phyloP scores from a whole-genome alignment of 1,140 invertebrate species.

The Physella acuta region DNA sequence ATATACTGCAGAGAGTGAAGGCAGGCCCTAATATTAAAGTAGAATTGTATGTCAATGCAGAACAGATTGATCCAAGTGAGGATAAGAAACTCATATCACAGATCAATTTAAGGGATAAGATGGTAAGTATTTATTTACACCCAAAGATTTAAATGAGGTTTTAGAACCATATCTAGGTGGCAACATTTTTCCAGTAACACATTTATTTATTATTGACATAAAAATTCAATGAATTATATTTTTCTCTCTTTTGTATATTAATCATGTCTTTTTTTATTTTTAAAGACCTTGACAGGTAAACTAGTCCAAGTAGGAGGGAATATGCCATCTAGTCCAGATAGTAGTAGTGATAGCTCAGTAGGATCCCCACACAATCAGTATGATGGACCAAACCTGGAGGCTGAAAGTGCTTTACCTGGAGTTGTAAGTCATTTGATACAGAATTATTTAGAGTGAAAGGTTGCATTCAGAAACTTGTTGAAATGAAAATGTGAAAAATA shows the following conservation, averaged over 20 bases:
- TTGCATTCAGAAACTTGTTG: too few relatives aligned
- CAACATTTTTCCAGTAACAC: too few relatives aligned
- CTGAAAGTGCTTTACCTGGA: conserved; percentile 86
- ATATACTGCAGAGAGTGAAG: conserved; percentile 68
- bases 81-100: conserved; percentile 87
- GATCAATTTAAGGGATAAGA: conserved; percentile 87
- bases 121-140: conserved; percentile 69
- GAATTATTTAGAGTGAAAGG: too few relatives aligned
- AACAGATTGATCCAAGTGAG: conserved; percentile 81
- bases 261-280: too few relatives aligned
- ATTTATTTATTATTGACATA: too few relatives aligned
- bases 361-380: conserved; percentile 65
- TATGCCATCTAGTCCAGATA: conserved; percentile 83
- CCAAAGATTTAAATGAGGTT: too few relatives aligned
- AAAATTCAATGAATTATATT: too few relatives aligned
- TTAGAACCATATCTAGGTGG: too few relatives aligned
- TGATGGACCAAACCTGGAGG: conserved; percentile 76
- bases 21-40: conserved; percentile 70
- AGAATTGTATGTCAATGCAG: conserved; percentile 87
- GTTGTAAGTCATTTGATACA: too few relatives aligned
- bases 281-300: conserved; percentile 81
- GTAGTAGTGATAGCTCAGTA: conserved; percentile 83
- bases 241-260: too few relatives aligned
- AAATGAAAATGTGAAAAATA: background rate
- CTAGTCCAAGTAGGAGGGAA: conserved; percentile 78